Percentiles rank a stretch among this genome's conserved stretches.
Evolutionary conservation across 2,113 vertebrate species (phyloP).

Genomic region (Xenus cinereus): DNA sequence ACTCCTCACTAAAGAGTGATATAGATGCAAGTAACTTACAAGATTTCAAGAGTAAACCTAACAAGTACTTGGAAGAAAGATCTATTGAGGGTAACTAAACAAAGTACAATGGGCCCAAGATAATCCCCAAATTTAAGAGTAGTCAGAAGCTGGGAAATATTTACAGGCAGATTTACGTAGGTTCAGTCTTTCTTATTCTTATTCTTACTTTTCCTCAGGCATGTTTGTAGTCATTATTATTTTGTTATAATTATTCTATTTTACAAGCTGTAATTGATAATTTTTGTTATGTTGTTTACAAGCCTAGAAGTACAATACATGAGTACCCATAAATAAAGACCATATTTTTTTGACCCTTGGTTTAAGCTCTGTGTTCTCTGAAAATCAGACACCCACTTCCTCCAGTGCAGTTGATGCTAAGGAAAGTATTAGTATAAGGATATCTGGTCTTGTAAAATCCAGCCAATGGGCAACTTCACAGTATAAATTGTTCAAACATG

Average conservation of each 20-base stretch:
- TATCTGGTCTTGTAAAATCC: neutral
- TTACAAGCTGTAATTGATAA: neutral
- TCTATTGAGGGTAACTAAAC: neutral
- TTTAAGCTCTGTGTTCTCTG: neutral
- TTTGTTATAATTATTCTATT: neutral
- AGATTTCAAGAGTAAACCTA: neutral
- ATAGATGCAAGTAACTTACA: neutral
- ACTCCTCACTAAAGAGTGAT: neutral
- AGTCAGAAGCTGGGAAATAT: neutral
- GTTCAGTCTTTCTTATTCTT: neutral
- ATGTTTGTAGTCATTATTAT: neutral
- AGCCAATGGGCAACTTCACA: neutral
- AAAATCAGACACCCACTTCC: neutral
- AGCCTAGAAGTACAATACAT: neutral
- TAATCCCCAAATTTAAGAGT: neutral
- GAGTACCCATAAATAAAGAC: neutral
- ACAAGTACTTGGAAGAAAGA: neutral
- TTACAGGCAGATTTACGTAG: neutral
- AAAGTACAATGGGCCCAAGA: neutral
- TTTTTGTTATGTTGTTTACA: neutral
- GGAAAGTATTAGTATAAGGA: neutral
- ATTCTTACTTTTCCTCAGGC: neutral
- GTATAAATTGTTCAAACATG: neutral
- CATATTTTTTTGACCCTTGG: neutral
- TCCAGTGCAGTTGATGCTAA: neutral